phyloP scores from a whole-genome alignment of 2,797 vertebrate species.

The Poecile montanus region DNA sequence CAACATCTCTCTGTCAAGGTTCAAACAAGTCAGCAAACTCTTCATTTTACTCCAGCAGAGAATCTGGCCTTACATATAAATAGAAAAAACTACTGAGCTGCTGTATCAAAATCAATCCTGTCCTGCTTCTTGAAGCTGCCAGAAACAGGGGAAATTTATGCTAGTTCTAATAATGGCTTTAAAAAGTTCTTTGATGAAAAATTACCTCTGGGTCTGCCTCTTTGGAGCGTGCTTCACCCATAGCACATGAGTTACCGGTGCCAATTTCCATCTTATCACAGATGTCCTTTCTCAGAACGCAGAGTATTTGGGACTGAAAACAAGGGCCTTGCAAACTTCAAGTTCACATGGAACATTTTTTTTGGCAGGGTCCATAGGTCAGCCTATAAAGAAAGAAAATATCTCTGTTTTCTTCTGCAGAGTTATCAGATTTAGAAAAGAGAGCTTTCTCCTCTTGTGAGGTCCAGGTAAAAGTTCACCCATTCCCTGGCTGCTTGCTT shows the following conservation, averaged over 20 bases:
- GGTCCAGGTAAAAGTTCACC: conserved; percentile 82
- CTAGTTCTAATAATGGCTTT: conserved; percentile 30
- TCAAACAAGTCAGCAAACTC: not conserved
- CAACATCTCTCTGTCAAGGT: not conserved
- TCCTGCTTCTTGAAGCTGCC: not conserved
- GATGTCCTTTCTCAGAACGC: conserved; percentile 69
- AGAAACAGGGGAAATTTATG: conserved; percentile 10
- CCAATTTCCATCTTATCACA: conserved; percentile 60
- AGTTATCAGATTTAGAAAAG: conserved; percentile 71
- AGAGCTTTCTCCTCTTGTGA: conserved; percentile 78
- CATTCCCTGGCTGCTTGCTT: conserved; percentile 65
- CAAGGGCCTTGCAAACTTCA: conserved; percentile 64
- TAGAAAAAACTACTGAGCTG: not conserved
- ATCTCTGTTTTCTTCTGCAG: conserved; percentile 70
- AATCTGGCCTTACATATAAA: not conserved
- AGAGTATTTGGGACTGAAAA: conserved; percentile 59
- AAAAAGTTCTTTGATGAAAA: conserved; percentile 53
- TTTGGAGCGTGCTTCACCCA: conserved; percentile 35
- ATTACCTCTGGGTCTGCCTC: conserved; percentile 31
- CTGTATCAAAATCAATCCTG: conserved; percentile 13
- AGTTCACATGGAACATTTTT: conserved; percentile 66
- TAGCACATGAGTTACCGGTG: not conserved
- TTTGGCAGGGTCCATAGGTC: conserved; percentile 63
- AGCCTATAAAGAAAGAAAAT: conserved; percentile 73
- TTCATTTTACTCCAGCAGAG: not conserved